Evolutionary conservation across 2,888 invertebrate species (phyloP), one percentile per base, ranked within the genome.

Genomic region (Lysandra bellargus): DNA sequence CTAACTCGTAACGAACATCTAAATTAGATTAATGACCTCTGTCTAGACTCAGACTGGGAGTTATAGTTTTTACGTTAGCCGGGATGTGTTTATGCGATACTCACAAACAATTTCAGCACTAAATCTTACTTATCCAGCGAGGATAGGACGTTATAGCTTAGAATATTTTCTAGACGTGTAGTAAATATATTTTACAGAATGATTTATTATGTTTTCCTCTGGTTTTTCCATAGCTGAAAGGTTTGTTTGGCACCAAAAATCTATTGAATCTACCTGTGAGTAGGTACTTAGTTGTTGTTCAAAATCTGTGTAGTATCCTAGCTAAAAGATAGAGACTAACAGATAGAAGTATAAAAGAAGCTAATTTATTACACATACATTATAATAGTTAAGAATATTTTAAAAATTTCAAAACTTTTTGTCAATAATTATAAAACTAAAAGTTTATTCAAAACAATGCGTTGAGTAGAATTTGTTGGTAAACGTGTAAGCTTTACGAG

Each of bases 21-120:
- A 79, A 79, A 75, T 75, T 75, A 79, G 79, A 79, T 79, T 75
- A 79, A 79, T 79, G 79, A 79, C 60, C 57, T 79, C 75, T 75
- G 75, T 74, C 79, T 75, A 79, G 75, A 75, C 75, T 74, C 76
- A 53, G 79, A 79, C 74, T 75, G 79, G 79, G 74, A 75, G 61
- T 79, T 79, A 78, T 78, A 74, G 79, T 79, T 79, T 79, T 79
- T 61, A 44, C 74, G 75, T 79, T 61, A 74, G 61, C 44, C 30
- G 61, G 74, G 75, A 79, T 75, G 79, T 75, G 79, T 79, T 57
- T 75, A 44, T 75, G 61, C 49, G 64, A 79, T 79, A 75, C 79
- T 75, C 60, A 79, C 75, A 79, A 79, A 79, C 74, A 79, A 61
- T 79, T 79, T 79, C 61, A 61, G 44, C 79, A 75, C 44, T 79